Conservation (phyloP, 53 echinoderm and acorn worm species). For the Henricia sp. region DNA sequence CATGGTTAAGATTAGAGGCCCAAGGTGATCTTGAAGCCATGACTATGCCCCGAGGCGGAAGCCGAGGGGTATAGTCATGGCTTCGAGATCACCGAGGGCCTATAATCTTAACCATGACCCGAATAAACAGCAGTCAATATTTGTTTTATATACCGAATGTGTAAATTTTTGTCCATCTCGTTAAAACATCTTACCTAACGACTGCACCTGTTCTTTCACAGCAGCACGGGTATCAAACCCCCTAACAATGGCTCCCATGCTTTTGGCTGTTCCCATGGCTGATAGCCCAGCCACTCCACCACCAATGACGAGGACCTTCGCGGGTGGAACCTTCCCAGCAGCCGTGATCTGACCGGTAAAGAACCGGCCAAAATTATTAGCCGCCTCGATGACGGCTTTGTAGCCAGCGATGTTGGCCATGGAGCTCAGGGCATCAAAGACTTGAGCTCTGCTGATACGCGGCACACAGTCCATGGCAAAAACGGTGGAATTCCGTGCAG, state of each 20-base stretch:
- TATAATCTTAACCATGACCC: too few relatives aligned
- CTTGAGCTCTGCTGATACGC: constrained; percentile 98
- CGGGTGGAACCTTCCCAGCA: constrained; percentile 98
- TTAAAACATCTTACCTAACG: constrained; percentile 74
- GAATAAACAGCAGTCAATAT: too few relatives aligned
- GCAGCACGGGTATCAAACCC: constrained; percentile 97
- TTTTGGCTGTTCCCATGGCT: constrained; percentile 95
- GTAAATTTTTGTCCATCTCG: too few relatives aligned
- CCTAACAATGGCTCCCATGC: constrained; percentile 97
- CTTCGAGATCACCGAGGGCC: too few relatives aligned
- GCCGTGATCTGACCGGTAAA: constrained; percentile 99
- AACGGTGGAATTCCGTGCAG: constrained; percentile 70
- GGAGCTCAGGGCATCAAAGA: constrained; percentile 98
- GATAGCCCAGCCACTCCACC: constrained; percentile 97
- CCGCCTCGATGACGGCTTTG: constrained; percentile 96
- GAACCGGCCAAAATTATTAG: constrained; percentile 98
- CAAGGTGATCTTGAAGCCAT: too few relatives aligned
- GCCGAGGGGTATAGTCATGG: too few relatives aligned
- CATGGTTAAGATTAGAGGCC: too few relatives aligned
- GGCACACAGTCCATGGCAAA: constrained; percentile 99
- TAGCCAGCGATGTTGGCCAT: constrained; percentile 99
- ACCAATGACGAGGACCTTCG: constrained; percentile 95
- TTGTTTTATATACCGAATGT: too few relatives aligned
- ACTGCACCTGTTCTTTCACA: constrained; percentile 98
- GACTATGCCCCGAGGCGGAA: too few relatives aligned